These are phyloP conservation scores for Nothocercus julius DNA, from an alignment of 2,113 vertebrate genomes.

Conservation along the genomic window DNA sequence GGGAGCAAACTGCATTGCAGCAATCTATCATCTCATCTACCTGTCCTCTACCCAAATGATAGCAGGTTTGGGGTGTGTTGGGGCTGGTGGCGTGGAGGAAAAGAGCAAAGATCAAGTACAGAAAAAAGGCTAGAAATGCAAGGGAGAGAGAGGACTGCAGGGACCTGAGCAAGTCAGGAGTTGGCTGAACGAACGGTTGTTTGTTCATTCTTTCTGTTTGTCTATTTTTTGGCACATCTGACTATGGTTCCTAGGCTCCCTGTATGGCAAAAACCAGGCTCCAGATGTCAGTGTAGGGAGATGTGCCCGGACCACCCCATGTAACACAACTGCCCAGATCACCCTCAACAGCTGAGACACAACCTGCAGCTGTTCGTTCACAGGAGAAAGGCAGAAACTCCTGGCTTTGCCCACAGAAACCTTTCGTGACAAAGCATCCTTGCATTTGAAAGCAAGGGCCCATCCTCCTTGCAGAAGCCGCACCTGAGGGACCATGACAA, in stretches of 20 bases:
- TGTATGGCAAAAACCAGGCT: neutral
- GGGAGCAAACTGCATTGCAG: neutral
- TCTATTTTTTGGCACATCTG: neutral
- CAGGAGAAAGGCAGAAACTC: neutral
- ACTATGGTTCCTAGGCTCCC: neutral
- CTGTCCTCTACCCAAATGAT: neutral
- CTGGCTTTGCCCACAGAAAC: conserved; percentile 46
- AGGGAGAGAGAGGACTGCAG: neutral
- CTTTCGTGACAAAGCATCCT: neutral
- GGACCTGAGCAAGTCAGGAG: neutral
- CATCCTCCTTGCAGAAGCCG: neutral
- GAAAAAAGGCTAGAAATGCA: neutral
- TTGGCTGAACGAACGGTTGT: too few species aligned
- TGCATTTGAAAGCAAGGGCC: neutral
- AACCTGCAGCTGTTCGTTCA: neutral
- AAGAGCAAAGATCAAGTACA: neutral
- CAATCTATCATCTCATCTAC: neutral
- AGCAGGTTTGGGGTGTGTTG: neutral
- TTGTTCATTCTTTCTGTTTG: accelerated
- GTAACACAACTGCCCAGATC: neutral
- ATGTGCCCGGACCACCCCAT: neutral
- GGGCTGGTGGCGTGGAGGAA: neutral
- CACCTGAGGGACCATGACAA: conserved; percentile 53
- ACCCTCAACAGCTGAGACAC: accelerated
- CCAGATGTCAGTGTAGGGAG: accelerated